phyloP scores from a whole-genome alignment of 2,113 vertebrate species.

The Rhynchopsitta pachyrhyncha region DNA sequence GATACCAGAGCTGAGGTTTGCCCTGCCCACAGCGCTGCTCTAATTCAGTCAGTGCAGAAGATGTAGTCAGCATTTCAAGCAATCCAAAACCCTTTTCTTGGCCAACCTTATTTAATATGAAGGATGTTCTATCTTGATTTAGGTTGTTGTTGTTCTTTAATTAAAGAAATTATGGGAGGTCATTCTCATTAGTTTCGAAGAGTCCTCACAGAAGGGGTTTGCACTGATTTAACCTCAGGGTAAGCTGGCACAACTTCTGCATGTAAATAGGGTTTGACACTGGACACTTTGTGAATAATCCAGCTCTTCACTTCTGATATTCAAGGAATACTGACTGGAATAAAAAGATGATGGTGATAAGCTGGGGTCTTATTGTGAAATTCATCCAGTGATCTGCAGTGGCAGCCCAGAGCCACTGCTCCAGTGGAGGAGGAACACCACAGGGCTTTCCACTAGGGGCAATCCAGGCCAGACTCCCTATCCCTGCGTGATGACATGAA shows the following conservation, averaged over 20 bases:
- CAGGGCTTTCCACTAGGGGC: background rate
- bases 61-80: background rate
- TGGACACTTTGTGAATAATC: conserved; percentile 36
- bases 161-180: conserved; percentile 64
- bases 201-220: conserved; percentile 57
- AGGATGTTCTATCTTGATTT: conserved; percentile 55
- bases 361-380: background rate
- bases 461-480: background rate
- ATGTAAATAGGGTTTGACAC: conserved; percentile 61
- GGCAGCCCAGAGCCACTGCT: background rate
- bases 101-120: conserved; percentile 51
- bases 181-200: conserved; percentile 61
- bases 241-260: conserved; percentile 58
- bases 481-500: background rate
- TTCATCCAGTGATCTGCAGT: background rate
- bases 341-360: conserved; percentile 21
- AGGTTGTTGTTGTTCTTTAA: conserved; percentile 62
- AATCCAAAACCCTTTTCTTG: conserved; percentile 11
- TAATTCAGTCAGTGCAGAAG: background rate
- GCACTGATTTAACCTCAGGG: conserved; percentile 55
- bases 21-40: background rate
- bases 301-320: conserved; percentile 14
- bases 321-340: conserved; percentile 30
- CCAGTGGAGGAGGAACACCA: background rate
- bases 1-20: background rate